These are phyloP conservation scores for Macropodus opercularis DNA, from an alignment of 2,797 vertebrate species.

Conservation along the genomic window DNA sequence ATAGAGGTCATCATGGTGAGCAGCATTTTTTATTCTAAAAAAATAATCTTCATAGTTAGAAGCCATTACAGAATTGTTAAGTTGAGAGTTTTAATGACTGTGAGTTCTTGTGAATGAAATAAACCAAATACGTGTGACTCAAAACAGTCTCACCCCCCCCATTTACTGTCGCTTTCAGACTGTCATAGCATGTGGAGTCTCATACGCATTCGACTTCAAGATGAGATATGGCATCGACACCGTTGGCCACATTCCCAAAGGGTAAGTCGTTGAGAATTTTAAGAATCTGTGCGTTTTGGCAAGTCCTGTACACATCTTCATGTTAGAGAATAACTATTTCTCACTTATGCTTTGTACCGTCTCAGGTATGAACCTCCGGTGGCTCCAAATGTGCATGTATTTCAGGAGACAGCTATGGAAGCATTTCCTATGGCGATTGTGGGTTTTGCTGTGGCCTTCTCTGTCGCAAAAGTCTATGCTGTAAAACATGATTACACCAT, in stretches of 20 bases:
- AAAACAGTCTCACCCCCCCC: not conserved
- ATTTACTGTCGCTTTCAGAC: conserved; percentile 80
- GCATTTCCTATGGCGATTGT: conserved; percentile 90
- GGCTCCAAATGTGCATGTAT: conserved; percentile 78
- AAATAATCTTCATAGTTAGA: too few species aligned
- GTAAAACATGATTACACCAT: conserved; percentile 92
- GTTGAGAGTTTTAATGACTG: not conserved
- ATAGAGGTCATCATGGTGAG: conserved; percentile 95
- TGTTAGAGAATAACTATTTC: not conserved
- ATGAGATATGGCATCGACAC: conserved; percentile 81
- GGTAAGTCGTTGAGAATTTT: conserved; percentile 79
- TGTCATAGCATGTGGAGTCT: conserved; percentile 89
- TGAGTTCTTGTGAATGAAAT: too few species aligned
- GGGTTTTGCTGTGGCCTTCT: conserved; percentile 92
- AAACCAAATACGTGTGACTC: not conserved
- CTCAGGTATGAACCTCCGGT: conserved; percentile 86
- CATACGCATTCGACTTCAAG: conserved; percentile 85
- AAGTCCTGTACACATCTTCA: too few species aligned
- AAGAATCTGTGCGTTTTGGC: too few species aligned
- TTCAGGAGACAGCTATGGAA: conserved; percentile 83
- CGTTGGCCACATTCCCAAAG: conserved; percentile 84
- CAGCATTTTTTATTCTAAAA: too few species aligned
- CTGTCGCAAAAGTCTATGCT: conserved; percentile 93
- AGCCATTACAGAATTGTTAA: not conserved
- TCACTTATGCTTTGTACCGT: not conserved